Conservation (phyloP, 2,797 vertebrate genomes). For the Gephyroberyx darwinii region DNA sequence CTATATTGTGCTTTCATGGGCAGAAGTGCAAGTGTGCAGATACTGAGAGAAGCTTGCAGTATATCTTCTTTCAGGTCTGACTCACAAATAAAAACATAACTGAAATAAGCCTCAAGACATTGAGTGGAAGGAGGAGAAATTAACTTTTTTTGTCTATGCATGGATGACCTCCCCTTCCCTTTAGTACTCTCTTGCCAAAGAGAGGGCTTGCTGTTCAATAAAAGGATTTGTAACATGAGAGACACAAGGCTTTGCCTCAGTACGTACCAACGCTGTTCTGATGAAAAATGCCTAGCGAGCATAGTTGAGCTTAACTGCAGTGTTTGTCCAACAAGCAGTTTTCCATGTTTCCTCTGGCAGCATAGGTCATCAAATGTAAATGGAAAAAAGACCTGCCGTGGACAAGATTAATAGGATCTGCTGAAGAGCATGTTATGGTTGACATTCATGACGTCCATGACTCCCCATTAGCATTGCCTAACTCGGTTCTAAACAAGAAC, state of each 20-base stretch:
- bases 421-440: conserved; percentile 12
- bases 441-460: conserved; percentile 31
- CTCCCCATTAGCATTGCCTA: not conserved
- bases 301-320: conserved; percentile 25
- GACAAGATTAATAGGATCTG: conserved; percentile 51
- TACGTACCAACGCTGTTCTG: conserved; percentile 42
- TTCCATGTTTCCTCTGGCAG: conserved; percentile 34
- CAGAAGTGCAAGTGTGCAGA: conserved; percentile 16
- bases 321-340: conserved; percentile 53
- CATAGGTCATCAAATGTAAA: conserved; percentile 49
- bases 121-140: conserved; percentile 14
- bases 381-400: conserved; percentile 37
- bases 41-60: conserved; percentile 18
- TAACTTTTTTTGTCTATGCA: conserved; percentile 38
- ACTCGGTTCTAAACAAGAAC: not conserved
- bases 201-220: conserved; percentile 19
- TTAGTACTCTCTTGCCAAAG: conserved; percentile 20
- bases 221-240: conserved; percentile 41
- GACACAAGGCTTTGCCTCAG: conserved; percentile 34
- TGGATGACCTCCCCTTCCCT: conserved; percentile 33
- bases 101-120: conserved; percentile 22
- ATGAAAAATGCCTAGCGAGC: conserved; percentile 42
- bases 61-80: conserved; percentile 18
- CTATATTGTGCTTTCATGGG: conserved; percentile 51
- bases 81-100: not conserved